These are phyloP conservation scores for Poecilia wingei DNA, from an alignment of 2,797 vertebrate species.

Conservation along the genomic window DNA sequence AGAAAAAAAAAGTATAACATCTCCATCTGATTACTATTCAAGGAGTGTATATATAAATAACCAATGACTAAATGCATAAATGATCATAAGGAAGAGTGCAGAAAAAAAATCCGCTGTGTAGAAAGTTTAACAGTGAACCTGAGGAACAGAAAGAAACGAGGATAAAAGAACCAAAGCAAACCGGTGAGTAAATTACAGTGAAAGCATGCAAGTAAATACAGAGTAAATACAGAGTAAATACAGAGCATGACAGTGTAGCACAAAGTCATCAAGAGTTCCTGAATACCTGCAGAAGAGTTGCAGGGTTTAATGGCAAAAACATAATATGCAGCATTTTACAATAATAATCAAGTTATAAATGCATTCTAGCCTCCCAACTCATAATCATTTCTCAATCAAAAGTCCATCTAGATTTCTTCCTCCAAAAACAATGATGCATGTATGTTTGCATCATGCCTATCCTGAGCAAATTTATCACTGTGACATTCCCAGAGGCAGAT, in stretches of 20 bases:
- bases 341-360: background rate
- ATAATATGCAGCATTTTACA: background rate
- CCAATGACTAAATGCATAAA: constrained; percentile 35
- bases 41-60: constrained; percentile 30
- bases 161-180: background rate
- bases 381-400: background rate
- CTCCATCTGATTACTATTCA: constrained; percentile 15
- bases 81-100: constrained; percentile 8
- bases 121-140: constrained; percentile 2
- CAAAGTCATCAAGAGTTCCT: background rate
- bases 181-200: background rate
- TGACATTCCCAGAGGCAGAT: background rate
- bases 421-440: background rate
- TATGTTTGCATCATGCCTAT: background rate
- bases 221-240: background rate
- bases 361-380: background rate
- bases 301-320: background rate
- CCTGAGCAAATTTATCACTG: background rate
- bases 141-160: background rate
- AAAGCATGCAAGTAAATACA: background rate
- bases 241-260: background rate
- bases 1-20: background rate
- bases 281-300: background rate
- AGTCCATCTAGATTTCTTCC: background rate
- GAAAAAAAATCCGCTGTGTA: constrained; percentile 21